Base-by-base conservation (phyloP, 2,888 invertebrate genomes). In the Buathra laborator region DNA sequence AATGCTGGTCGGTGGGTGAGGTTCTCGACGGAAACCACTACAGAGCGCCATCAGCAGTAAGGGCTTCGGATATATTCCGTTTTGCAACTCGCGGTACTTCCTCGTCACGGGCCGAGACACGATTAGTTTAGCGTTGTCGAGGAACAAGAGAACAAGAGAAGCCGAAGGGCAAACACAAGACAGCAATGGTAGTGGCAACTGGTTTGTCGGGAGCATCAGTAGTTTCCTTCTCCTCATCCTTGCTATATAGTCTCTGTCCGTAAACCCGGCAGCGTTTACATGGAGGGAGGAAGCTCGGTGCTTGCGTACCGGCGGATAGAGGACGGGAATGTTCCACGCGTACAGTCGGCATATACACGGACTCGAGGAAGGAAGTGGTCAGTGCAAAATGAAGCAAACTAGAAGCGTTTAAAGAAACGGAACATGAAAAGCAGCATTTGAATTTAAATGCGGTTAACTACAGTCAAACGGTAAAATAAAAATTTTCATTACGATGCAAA, bases 141-240 rank as follows among this genome's bases (percentile, higher is more conserved):
- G 44, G 70, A 72, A 66, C 66, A 53, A 29, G 59, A 32, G 59
- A 32, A 59, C 66, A 53, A 29, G 59, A 32, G 59, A 32, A 59
- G 32, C 51, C 71, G 19, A 43, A 48, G 71, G 71, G 48, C 71
- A 80, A 80, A 84, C 76, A 80, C 72, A 44, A 80, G 84, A 80
- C 70, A 64, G 51, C 68, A 43, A 19, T 29, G 68, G 48, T 9
- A 29, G 16, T 19, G 37, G 43, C 37, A 66, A 66, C 64, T 59
- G 59, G 29, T 59, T 59, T 32, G 29, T 59, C 59, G 59, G 29
- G 32, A 24, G n/a, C 59, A 59, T 59, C 59, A 29, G 59, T 59
- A 77, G 67, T 68, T 68, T 56, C 48, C 67, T 29, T 4, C 44
- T 43, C 77, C 14, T 66, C 16, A 1, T 16, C n/a, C 16, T 44